phyloP scores from a whole-genome alignment of 2,113 vertebrate species.

The Syngnathus typhle region DNA sequence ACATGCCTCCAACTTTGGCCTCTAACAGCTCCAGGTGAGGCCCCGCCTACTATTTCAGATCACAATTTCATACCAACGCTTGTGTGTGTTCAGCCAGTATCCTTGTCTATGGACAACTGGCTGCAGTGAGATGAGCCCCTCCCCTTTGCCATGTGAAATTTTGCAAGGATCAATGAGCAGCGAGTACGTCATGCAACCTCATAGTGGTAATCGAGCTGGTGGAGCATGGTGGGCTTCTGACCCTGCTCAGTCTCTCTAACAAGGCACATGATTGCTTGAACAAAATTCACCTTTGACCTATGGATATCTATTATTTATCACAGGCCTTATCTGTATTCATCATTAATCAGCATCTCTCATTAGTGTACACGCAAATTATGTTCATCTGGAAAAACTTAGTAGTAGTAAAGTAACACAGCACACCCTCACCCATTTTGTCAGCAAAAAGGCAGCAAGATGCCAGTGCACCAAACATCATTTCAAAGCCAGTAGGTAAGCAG shows the following conservation, averaged over 20 bases:
- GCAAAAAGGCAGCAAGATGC: too few relatives aligned
- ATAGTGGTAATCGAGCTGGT: conserved; percentile 65
- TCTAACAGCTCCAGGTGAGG: conserved; percentile 72
- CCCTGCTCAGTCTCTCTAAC: conserved; percentile 77
- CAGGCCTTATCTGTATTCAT: not conserved
- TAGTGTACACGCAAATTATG: not conserved
- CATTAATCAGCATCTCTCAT: not conserved
- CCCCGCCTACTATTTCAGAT: not conserved
- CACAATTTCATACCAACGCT: not conserved
- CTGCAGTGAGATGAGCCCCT: conserved; percentile 68
- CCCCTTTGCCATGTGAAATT: conserved; percentile 65
- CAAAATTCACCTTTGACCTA: not conserved
- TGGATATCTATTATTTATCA: not conserved
- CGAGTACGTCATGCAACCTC: conserved; percentile 70
- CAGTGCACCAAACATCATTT: too few relatives aligned
- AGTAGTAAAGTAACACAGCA: too few relatives aligned
- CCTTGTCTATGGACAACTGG: conserved; percentile 87
- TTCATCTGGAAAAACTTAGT: not conserved
- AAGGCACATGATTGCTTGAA: conserved; percentile 11
- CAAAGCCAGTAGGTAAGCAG: too few relatives aligned
- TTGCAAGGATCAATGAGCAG: conserved; percentile 63
- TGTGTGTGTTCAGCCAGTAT: conserved; percentile 74
- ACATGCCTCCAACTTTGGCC: conserved; percentile 46
- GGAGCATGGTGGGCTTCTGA: conserved; percentile 73
- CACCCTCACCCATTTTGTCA: too few relatives aligned